These are phyloP conservation scores for Eristalinus aeneus DNA, from an alignment of 2,888 invertebrate genomes.

Conservation along the genomic window DNA sequence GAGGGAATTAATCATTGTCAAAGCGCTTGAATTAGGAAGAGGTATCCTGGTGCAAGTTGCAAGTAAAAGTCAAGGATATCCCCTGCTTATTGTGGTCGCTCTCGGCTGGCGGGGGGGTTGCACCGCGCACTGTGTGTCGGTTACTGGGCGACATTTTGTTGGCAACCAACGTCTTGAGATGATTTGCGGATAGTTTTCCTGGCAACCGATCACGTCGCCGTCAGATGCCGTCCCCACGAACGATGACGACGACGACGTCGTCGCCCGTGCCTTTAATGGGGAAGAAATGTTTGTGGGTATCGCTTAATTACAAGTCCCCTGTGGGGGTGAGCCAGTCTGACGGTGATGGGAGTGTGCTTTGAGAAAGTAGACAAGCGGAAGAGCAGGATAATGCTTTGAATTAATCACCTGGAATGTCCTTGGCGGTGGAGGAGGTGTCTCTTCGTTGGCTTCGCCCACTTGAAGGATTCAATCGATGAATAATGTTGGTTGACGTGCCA, in stretches of 20 bases:
- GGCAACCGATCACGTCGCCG: constrained; percentile 6
- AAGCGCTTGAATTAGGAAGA: constrained; percentile 73
- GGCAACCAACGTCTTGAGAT: constrained; percentile 59
- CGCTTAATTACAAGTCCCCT: constrained; percentile 57
- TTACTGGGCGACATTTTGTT: constrained; percentile 42
- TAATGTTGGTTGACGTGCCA: neutral
- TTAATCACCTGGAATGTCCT: constrained; percentile 64
- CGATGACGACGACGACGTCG: too few species aligned
- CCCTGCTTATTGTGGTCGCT: constrained; percentile 35
- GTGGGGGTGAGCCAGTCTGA: neutral
- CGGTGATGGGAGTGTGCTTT: constrained; percentile 4
- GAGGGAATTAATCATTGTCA: constrained; percentile 74
- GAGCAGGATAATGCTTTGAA: constrained; percentile 59
- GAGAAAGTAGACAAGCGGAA: constrained; percentile 54
- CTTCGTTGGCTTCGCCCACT: neutral
- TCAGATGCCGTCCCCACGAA: neutral
- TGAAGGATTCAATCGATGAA: constrained; percentile 41
- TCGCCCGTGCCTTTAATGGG: constrained; percentile 50
- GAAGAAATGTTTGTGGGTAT: constrained; percentile 60
- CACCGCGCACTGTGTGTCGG: neutral
- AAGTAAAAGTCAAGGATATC: constrained; percentile 62
- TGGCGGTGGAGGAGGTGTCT: constrained; percentile 5
- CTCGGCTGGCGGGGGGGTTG: neutral
- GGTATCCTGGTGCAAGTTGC: constrained; percentile 63
- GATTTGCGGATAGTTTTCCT: constrained; percentile 50